A percentile compares a stretch with the other conserved stretches of the same genome.
Conservation (phyloP, 2,888 invertebrate genomes). For the Oscheius myriophilus region DNA sequence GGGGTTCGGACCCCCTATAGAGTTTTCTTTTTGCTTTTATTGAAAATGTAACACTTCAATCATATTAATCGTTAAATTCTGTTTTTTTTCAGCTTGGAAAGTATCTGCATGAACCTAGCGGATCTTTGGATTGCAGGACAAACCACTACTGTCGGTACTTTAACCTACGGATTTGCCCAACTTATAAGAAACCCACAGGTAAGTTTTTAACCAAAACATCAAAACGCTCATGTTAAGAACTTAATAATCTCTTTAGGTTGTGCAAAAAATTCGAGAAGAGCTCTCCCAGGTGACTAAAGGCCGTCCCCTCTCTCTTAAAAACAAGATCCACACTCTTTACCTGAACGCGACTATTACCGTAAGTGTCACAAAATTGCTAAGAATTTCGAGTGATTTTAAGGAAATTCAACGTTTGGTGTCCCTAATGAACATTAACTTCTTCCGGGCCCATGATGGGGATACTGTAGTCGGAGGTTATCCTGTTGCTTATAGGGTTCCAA, state of each 20-base stretch:
- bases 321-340: constrained; percentile 36
- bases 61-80: too few species aligned
- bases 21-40: too few species aligned
- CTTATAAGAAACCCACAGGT: constrained; percentile 5
- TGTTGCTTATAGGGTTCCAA: constrained; percentile 29
- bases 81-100: constrained; percentile 34
- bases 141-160: constrained; percentile 47
- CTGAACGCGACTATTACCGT: constrained; percentile 39
- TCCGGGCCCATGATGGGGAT: background rate
- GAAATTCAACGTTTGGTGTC: constrained; percentile 47
- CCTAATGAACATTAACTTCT: constrained; percentile 42
- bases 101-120: constrained; percentile 33
- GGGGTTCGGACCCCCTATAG: too few species aligned
- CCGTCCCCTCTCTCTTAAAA: constrained; percentile 31
- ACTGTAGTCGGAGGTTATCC: constrained; percentile 34
- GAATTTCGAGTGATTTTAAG: constrained; percentile 22
- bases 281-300: constrained; percentile 30
- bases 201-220: background rate
- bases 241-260: background rate
- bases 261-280: constrained; percentile 33
- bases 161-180: background rate
- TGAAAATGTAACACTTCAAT: background rate
- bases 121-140: constrained; percentile 54
- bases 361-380: background rate
- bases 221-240: too few species aligned